phyloP scores from a whole-genome alignment of 2,888 invertebrate species.

The Trichogramma evanescens region DNA sequence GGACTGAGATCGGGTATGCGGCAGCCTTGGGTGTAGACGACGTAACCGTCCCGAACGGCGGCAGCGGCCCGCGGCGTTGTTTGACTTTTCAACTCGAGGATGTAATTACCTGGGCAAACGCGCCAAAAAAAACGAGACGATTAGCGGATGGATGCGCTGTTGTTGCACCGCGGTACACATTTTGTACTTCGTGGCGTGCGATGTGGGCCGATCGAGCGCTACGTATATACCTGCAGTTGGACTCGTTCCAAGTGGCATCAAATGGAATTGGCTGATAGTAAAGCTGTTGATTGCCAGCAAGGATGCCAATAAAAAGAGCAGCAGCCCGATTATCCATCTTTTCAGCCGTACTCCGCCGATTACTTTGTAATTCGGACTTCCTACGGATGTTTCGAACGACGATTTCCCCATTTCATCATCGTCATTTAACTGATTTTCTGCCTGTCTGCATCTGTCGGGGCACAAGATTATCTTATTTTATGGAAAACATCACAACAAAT shows the following conservation, averaged over 20 bases:
- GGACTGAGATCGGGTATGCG: slow-evolving; percentile 61
- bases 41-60: slow-evolving; percentile 40
- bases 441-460: too few species aligned
- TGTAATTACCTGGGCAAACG: slow-evolving; percentile 4
- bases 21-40: slow-evolving; percentile 61
- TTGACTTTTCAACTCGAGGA: slow-evolving; percentile 21
- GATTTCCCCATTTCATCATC: slow-evolving; percentile 22
- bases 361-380: slow-evolving; percentile 11
- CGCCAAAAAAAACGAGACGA: slow-evolving; percentile 7
- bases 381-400: slow-evolving; percentile 10
- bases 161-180: too few species aligned
- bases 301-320: slow-evolving; percentile 33
- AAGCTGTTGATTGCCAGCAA: slow-evolving; percentile 37
- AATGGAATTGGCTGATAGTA: slow-evolving; percentile 32
- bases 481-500: too few species aligned
- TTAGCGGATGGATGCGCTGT: background rate
- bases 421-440: slow-evolving; percentile 7
- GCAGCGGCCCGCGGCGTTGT: slow-evolving; percentile 1
- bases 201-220: too few species aligned
- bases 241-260: slow-evolving; percentile 15
- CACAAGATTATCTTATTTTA: too few species aligned
- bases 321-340: slow-evolving; percentile 36
- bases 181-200: too few species aligned
- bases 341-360: slow-evolving; percentile 29
- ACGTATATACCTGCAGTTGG: slow-evolving; percentile 12